Base-by-base conservation (phyloP, 2,888 invertebrate genomes). In the Sericinus montela region DNA sequence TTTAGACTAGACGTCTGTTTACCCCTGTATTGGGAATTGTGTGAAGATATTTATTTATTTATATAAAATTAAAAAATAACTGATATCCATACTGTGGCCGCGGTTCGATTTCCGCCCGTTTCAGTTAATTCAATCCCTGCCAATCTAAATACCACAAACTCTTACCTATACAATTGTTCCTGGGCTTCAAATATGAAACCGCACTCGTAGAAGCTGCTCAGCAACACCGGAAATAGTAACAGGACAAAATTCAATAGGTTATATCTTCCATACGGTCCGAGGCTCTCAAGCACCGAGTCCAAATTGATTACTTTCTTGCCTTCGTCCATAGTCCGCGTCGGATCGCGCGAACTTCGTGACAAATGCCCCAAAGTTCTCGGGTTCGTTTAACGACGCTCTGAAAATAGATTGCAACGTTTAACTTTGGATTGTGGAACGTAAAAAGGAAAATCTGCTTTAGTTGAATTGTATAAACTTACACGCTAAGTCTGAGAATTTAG, bases 181-280 rank as follows among this genome's bases (percentile, higher is more conserved):
- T 80, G 80, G 0, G 87, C 87, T 65, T 88, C 87, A 64, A 86
- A 88, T 48, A 88, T 86, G 57, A 80, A 88, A 1, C 87, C 87
- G 53, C 86, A 85, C 45, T 87, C 87, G 51, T 79, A 87, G 68
- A 87, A 87, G 54, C 80, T 79, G 62, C 86, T 87, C 56, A 88
- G 54, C 34, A 87, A 56, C 44, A 87, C 62, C 5, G 87, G 87
- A 53, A 79, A 87, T 1, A 88, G 72, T 1, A 88, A 62, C 0
- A 88, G 59, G 7, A 77, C 81, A 57, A 86, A 88, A 61, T 86
- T 86, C 56, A 88, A 61, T 36, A 87, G 62, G 63, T 88, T 88
- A 64, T 84, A 88, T 53, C 84, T 70, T 9, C 87, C 82, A 51
- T 86, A 80, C 19, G 87, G 85, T n/a, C 86, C 85, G 44, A 88